Evolutionary conservation across 2,797 vertebrate genomes (phyloP).

Genomic region (Muscicapa striata): DNA sequence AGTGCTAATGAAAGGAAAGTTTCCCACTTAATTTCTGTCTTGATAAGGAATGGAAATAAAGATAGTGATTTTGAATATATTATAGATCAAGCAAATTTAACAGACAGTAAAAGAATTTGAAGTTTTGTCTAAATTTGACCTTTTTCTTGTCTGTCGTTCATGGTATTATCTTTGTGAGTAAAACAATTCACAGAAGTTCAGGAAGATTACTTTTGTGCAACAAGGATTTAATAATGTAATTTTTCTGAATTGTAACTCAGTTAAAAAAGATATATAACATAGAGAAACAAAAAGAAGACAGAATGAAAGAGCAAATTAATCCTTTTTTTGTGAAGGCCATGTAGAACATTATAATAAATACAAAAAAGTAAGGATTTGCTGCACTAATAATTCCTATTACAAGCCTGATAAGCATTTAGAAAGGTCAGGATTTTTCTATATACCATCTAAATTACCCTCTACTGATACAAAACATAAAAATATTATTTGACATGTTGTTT

Average conservation of each 20-base stretch:
- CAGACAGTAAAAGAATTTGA: background rate
- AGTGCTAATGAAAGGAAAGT: background rate
- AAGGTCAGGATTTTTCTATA: background rate
- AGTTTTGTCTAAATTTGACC: constrained; percentile 5
- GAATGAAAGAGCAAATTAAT: background rate
- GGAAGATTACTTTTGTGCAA: constrained; percentile 27
- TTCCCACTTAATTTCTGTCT: constrained; percentile 2
- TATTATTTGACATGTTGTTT: background rate
- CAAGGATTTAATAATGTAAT: constrained; percentile 28
- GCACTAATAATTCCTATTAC: background rate
- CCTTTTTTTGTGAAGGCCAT: background rate
- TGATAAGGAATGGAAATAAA: background rate
- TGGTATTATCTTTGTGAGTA: constrained; percentile 5
- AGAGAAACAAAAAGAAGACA: background rate
- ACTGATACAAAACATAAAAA: background rate
- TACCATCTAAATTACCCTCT: background rate
- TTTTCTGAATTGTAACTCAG: constrained; percentile 23
- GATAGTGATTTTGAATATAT: background rate
- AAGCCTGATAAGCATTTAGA: background rate
- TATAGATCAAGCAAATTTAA: background rate
- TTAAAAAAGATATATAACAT: background rate
- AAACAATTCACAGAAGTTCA: background rate
- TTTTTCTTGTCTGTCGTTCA: background rate
- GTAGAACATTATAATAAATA: background rate
- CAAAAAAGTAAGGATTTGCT: background rate